Evolutionary conservation across 2,113 vertebrate genomes (phyloP).

Genomic region (Megaceryle torquata): DNA sequence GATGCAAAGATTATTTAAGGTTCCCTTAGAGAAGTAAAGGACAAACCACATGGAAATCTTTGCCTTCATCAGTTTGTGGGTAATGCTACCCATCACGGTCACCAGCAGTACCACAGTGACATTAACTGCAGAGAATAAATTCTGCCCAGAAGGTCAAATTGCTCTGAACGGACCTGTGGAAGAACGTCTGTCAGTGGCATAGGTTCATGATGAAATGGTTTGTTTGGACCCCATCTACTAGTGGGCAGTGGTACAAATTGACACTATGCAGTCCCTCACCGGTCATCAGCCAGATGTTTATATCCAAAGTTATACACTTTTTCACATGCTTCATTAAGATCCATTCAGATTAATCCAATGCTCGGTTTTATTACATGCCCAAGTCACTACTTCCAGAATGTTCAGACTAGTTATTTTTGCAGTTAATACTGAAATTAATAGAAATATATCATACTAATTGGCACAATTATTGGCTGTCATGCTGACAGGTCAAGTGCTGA

Average conservation of each 20-base stretch:
- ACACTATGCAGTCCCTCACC: background rate
- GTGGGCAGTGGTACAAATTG: background rate
- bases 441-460: constrained; percentile 3
- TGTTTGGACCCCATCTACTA: background rate
- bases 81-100: background rate
- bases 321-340: constrained; percentile 51
- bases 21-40: background rate
- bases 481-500: background rate
- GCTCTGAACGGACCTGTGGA: background rate
- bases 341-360: constrained; percentile 24
- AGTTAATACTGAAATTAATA: constrained; percentile 20
- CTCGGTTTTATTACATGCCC: background rate
- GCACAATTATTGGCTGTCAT: background rate
- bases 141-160: background rate
- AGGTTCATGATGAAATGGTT: background rate
- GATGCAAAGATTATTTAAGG: constrained; percentile 2
- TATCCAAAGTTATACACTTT: constrained; percentile 36
- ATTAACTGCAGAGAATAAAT: background rate
- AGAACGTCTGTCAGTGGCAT: background rate
- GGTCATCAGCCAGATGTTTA: constrained; percentile 47
- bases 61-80: background rate
- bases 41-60: background rate
- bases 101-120: background rate
- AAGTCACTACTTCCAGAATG: background rate
- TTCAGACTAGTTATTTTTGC: background rate